Base-by-base conservation (phyloP, 2,888 invertebrate species). In the Xestia sexstrigata region DNA sequence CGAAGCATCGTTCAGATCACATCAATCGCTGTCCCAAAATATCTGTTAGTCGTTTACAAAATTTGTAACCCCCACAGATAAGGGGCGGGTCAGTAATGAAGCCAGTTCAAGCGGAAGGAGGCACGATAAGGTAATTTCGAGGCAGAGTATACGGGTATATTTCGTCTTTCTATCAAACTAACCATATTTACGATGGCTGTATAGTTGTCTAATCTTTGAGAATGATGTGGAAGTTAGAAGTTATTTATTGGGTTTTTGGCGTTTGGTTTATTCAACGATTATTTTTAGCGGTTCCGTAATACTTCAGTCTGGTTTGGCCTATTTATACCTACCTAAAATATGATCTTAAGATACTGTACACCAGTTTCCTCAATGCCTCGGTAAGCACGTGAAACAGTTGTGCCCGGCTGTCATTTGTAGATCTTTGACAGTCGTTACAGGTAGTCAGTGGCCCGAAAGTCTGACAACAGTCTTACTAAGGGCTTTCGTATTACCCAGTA, bases 71-170 rank as follows among this genome's bases (percentile, higher is more conserved):
- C 82, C 83, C 79, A 73, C 80, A 86, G 93, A 93, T 93, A 93
- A 92, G 89, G 80, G 81, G 69, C 74, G 88, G 91, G 92, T 89
- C 90, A 90, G 91, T 90, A 90, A 93, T 92, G 92, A 92, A 92
- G 90, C 78, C 91, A 90, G 91, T 88, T 92, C 92, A 88, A 87
- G 90, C 89, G 93, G 92, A 93, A 93, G 86, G 88, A 75, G 75
- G 76, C 49, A 84, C 81, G 93, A 93, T 93, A 93, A 93, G 85
- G 89, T 90, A 87, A 89, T 89, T 89, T 85, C 63, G 72, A 83
- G 63, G 65, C 76, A 74, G 70, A 70, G 69, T 85, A 83, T 79
- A 83, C 77, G 83, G 78, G 78, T 74, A 76, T 81, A 86, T 86
- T 85, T 89, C 81, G 72, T 76, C 76, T 78, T 81, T 77, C 81